Conservation (phyloP, 2,797 vertebrate species). For the Pangasius sanitwongsei region DNA sequence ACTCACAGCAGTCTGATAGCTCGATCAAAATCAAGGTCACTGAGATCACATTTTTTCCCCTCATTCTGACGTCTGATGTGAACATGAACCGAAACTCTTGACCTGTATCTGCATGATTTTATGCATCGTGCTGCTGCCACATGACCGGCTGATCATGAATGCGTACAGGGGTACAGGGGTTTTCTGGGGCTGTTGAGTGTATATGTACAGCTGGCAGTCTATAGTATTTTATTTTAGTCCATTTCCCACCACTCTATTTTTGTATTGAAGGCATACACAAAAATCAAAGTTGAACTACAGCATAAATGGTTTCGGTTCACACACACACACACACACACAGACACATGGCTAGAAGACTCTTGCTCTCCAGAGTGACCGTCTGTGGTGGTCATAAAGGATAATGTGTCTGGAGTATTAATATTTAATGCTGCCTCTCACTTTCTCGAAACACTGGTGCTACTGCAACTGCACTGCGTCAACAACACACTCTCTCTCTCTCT, state of each 20-base stretch:
- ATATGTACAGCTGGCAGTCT: not conserved
- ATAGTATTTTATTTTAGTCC: not conserved
- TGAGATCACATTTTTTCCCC: too few relatives aligned
- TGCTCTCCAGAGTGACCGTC: constrained; percentile 67
- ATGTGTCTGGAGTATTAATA: constrained; percentile 81
- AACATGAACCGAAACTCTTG: too few relatives aligned
- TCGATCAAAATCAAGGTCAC: too few relatives aligned
- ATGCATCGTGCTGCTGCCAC: too few relatives aligned
- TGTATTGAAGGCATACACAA: not conserved
- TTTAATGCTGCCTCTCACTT: constrained; percentile 83
- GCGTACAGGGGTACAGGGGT: not conserved
- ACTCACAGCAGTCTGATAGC: too few relatives aligned
- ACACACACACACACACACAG: constrained; percentile 36
- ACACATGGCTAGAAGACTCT: constrained; percentile 31
- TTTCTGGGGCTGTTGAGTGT: not conserved
- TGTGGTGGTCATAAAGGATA: constrained; percentile 67
- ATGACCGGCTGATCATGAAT: too few relatives aligned
- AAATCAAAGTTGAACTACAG: not conserved
- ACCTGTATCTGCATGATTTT: too few relatives aligned
- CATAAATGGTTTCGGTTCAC: constrained; percentile 22
- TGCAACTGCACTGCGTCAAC: constrained; percentile 75
- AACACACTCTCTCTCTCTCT: constrained; percentile 57
- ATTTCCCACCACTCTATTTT: constrained; percentile 7
- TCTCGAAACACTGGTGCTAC: constrained; percentile 74
- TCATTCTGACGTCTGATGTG: not conserved